Evolutionary conservation across 1,140 invertebrate genomes (phyloP).

Genomic region (Euglossa dilemma): DNA sequence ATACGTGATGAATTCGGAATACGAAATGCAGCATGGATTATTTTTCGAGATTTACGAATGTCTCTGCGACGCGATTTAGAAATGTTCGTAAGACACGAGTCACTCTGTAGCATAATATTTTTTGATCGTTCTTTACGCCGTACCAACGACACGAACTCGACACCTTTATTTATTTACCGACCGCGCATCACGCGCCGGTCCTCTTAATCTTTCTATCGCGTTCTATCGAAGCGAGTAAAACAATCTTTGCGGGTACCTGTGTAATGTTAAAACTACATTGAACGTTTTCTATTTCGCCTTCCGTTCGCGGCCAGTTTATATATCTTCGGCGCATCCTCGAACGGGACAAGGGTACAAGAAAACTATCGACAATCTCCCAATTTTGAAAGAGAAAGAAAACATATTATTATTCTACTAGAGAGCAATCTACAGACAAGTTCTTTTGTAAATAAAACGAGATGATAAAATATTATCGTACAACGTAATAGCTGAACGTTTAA

Average conservation of each 20-base stretch:
- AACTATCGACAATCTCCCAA: constrained; percentile 72
- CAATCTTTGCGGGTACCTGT: constrained; percentile 36
- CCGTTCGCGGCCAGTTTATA: constrained; percentile 21
- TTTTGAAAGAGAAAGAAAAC: constrained; percentile 50
- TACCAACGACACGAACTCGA: neutral
- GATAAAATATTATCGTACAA: constrained; percentile 5
- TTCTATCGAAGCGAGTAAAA: neutral
- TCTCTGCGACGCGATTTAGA: neutral
- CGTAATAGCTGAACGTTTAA: constrained; percentile 47
- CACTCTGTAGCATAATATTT: constrained; percentile 30
- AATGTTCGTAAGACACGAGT: constrained; percentile 9
- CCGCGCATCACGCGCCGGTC: neutral
- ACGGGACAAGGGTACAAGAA: constrained; percentile 48
- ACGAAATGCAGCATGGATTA: neutral
- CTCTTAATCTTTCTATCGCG: neutral
- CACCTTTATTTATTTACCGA: constrained; percentile 23
- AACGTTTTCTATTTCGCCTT: constrained; percentile 23
- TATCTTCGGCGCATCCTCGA: constrained; percentile 21
- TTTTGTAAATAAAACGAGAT: constrained; percentile 65
- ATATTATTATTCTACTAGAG: constrained; percentile 38
- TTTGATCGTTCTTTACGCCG: constrained; percentile 28
- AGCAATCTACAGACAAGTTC: constrained; percentile 49
- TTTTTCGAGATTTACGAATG: constrained; percentile 18
- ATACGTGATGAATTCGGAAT: neutral
- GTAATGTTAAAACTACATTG: constrained; percentile 11